phyloP scores from a whole-genome alignment of 1,140 invertebrate genomes.

The Habropoda laboriosa region DNA sequence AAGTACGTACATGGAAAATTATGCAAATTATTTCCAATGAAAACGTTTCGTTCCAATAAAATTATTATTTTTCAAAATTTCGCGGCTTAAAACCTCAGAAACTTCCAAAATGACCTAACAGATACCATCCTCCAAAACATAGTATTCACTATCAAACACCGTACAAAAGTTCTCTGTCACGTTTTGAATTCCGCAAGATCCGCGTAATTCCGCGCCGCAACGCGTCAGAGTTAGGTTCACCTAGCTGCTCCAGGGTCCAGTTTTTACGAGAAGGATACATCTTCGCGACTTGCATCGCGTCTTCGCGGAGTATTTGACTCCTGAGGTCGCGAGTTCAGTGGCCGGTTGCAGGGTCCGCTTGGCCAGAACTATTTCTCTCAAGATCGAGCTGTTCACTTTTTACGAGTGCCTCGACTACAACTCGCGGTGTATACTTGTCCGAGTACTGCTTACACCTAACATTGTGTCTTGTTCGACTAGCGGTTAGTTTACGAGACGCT shows the following conservation, averaged over 20 bases:
- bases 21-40: too few relatives aligned
- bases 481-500: slow-evolving; percentile 1
- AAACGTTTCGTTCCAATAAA: too few relatives aligned
- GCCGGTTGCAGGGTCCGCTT: slow-evolving; percentile 24
- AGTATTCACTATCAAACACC: not conserved
- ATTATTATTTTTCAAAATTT: too few relatives aligned
- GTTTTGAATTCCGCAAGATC: not conserved
- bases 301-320: slow-evolving; percentile 24
- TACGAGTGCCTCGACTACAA: slow-evolving; percentile 14
- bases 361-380: slow-evolving; percentile 32
- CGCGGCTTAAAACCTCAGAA: too few relatives aligned
- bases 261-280: slow-evolving; percentile 38
- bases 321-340: slow-evolving; percentile 45
- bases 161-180: not conserved
- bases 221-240: not conserved
- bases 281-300: slow-evolving; percentile 2
- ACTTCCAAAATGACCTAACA: too few relatives aligned
- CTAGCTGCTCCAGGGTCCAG: slow-evolving; percentile 24
- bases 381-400: slow-evolving; percentile 33
- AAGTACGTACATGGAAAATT: too few relatives aligned
- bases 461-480: not conserved
- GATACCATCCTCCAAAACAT: not conserved
- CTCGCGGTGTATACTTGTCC: slow-evolving; percentile 16
- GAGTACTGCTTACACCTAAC: slow-evolving; percentile 6
- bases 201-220: not conserved